Evolutionary conservation across 2,797 vertebrate genomes (phyloP).

Genomic region (Geotrypetes seraphini): DNA sequence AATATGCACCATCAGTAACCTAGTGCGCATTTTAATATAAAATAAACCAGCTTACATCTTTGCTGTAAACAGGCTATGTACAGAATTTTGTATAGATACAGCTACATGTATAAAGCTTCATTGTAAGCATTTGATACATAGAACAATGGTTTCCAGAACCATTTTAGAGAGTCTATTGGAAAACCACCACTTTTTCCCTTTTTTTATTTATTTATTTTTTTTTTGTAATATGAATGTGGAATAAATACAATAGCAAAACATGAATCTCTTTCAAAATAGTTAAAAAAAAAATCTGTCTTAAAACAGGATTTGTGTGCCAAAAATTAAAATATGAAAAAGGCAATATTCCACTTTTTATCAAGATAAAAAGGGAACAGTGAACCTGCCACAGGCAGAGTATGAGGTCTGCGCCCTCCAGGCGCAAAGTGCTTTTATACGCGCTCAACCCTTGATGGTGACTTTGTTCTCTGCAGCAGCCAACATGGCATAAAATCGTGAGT

Average conservation of each 20-base stretch:
- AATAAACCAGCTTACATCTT: constrained; percentile 70
- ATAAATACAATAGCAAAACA: constrained; percentile 66
- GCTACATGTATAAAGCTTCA: constrained; percentile 71
- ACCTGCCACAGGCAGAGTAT: constrained; percentile 49
- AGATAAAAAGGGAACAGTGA: constrained; percentile 18
- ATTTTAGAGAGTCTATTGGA: too few relatives aligned
- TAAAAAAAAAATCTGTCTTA: constrained; percentile 33
- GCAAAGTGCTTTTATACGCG: constrained; percentile 2
- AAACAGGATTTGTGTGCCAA: constrained; percentile 41
- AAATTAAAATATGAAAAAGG: constrained; percentile 47
- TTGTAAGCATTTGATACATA: constrained; percentile 70
- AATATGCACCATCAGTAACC: constrained; percentile 61
- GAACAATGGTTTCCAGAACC: constrained; percentile 76
- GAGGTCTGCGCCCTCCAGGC: constrained; percentile 7
- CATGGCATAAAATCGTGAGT: constrained; percentile 83
- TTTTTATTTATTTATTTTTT: too few relatives aligned
- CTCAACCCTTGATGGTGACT: constrained; percentile 78
- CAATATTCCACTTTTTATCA: constrained; percentile 36
- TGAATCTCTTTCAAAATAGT: constrained; percentile 34
- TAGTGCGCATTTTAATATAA: constrained; percentile 74
- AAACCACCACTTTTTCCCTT: too few relatives aligned
- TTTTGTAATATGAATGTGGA: constrained; percentile 52
- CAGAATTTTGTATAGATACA: constrained; percentile 61
- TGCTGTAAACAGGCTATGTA: constrained; percentile 78
- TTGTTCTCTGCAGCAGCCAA: constrained; percentile 84